Base-by-base conservation (phyloP, 2,888 invertebrate genomes). In the Epinotia ramella region DNA sequence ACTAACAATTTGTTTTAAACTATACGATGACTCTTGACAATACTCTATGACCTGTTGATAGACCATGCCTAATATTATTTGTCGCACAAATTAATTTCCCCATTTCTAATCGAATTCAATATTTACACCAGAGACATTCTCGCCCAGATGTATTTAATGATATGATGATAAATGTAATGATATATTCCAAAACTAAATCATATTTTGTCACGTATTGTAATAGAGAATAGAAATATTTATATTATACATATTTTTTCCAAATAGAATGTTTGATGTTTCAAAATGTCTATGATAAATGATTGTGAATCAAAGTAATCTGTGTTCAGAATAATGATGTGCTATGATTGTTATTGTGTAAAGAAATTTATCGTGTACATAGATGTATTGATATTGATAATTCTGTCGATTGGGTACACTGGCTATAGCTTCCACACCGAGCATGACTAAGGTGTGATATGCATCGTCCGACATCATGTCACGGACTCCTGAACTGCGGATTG, bases 41-140 rank as follows among this genome's bases (percentile, higher is more conserved):
- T 91, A 93, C 89, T 87, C 81, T 86, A 87, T 89, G 86, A 90
- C 85, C 86, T 86, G 49, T 90, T 91, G 91, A 93, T 92, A 91
- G 89, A 88, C 81, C 80, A 83, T 56, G 77, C 62, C 33, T 84
- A 83, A 69, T 84, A 89, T 87, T 79, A 79, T 84, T 89, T 87
- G 86, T 86, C 91, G 94, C 93, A 93, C 94, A 94, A 94, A 91
- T 82, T 80, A 78, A 80, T 77, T 76, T 80, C 78, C 80, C 81
- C 81, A 77, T 78, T 79, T 73, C 73, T 53, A 76, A 78, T 77
- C 76, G 73, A 78, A 77, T 70, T 75, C 80, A 80, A 82, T 83
- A 86, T 86, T 86, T 84, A 87, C 81, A 85, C 84, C 84, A 86
- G 84, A 89, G 84, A 86, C 84, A 86, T 86, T 81, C 84, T 82